phyloP scores from a whole-genome alignment of 2,888 invertebrate genomes.

The Syritta pipiens region DNA sequence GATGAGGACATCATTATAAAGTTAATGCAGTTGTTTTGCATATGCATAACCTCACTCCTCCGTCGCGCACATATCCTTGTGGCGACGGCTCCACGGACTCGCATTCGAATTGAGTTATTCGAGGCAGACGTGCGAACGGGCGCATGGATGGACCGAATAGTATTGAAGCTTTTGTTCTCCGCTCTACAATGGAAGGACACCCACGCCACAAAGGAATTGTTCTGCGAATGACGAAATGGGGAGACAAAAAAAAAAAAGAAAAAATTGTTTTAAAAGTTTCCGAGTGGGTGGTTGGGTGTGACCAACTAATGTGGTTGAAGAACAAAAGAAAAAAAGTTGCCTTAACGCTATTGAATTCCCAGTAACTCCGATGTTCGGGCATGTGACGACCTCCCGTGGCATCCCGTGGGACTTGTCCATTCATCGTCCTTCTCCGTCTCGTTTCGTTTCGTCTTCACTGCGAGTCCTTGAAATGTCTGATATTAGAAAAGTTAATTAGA shows the following conservation, averaged over 20 bases:
- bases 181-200: background rate
- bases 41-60: slow-evolving; percentile 23
- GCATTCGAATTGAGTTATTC: slow-evolving; percentile 14
- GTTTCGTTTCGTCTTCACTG: background rate
- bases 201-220: background rate
- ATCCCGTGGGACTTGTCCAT: slow-evolving; percentile 7
- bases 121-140: slow-evolving; percentile 12
- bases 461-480: slow-evolving; percentile 25
- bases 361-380: slow-evolving; percentile 1
- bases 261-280: slow-evolving; percentile 16
- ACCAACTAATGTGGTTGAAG: slow-evolving; percentile 5
- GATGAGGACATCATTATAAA: slow-evolving; percentile 31
- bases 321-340: slow-evolving; percentile 7
- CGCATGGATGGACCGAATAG: slow-evolving; percentile 27
- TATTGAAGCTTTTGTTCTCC: slow-evolving; percentile 23
- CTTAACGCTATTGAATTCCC: slow-evolving; percentile 3
- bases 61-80: slow-evolving; percentile 16
- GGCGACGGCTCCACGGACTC: slow-evolving; percentile 10
- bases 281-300: background rate
- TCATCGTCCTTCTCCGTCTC: background rate
- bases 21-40: slow-evolving; percentile 62
- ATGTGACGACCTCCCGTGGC: slow-evolving; percentile 14
- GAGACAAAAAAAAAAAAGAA: background rate
- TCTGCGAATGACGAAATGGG: too few relatives aligned
- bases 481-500: slow-evolving; percentile 49